Conservation (phyloP, 53 echinoderm and acorn worm species). For the Temnopleurus reevesii region DNA sequence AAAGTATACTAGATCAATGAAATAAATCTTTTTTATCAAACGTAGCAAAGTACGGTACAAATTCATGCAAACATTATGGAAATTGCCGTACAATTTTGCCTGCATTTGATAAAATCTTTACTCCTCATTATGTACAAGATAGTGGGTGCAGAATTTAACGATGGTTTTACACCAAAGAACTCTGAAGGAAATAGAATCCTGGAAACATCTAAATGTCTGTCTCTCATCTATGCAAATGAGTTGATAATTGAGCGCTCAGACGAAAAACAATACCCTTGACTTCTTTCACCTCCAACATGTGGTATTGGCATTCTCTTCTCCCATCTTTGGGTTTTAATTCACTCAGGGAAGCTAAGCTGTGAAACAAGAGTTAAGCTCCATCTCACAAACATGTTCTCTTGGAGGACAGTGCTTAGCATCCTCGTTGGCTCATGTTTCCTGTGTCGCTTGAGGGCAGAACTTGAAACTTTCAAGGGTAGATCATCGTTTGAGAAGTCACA, state of each 20-base stretch:
- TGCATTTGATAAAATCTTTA: too few relatives aligned
- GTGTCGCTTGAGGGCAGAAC: slow-evolving; percentile 7
- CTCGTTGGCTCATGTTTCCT: not conserved
- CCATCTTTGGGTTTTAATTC: slow-evolving; percentile 9
- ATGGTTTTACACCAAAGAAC: not conserved
- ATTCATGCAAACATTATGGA: too few relatives aligned
- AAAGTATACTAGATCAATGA: too few relatives aligned
- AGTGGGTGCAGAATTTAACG: not conserved
- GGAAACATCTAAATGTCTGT: not conserved
- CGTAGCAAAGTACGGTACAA: too few relatives aligned
- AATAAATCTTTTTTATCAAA: too few relatives aligned
- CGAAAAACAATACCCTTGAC: slow-evolving; percentile 46
- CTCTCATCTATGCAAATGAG: slow-evolving; percentile 47
- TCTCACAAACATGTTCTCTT: not conserved
- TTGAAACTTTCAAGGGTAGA: not conserved
- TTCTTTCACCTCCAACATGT: not conserved
- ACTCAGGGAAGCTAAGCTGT: not conserved
- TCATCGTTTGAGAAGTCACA: not conserved
- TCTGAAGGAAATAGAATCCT: not conserved
- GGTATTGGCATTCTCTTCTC: not conserved
- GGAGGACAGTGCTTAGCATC: not conserved
- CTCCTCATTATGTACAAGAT: not conserved
- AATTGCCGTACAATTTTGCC: too few relatives aligned
- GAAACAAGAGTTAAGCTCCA: slow-evolving; percentile 24
- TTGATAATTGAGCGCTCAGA: not conserved